These are phyloP conservation scores for Thermophis baileyi DNA, from an alignment of 2,113 vertebrate species.

Conservation along the genomic window DNA sequence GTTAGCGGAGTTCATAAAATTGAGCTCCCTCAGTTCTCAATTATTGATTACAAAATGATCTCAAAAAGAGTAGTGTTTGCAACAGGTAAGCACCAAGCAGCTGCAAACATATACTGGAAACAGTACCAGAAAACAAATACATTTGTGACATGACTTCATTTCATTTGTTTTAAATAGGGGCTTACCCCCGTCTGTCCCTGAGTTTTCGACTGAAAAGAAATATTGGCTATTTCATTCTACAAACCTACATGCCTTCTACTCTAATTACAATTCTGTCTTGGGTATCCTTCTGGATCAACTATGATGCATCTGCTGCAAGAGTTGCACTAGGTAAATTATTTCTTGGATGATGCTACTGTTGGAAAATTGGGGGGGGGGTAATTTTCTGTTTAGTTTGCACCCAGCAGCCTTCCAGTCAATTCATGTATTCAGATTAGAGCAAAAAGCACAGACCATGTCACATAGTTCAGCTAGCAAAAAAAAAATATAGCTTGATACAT, in stretches of 20 bases:
- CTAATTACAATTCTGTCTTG: slow-evolving; percentile 87
- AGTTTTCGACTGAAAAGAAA: slow-evolving; percentile 90
- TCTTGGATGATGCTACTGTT: neutral
- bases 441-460: neutral
- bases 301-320: slow-evolving; percentile 91
- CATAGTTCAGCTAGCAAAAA: neutral
- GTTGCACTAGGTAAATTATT: slow-evolving; percentile 84
- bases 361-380: neutral
- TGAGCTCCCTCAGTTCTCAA: slow-evolving; percentile 90
- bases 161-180: slow-evolving; percentile 70
- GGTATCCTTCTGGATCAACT: slow-evolving; percentile 94
- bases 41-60: slow-evolving; percentile 89
- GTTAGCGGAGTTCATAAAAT: slow-evolving; percentile 92
- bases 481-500: neutral
- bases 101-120: neutral
- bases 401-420: neutral
- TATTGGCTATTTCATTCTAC: slow-evolving; percentile 90
- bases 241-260: slow-evolving; percentile 89
- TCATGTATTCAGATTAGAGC: neutral
- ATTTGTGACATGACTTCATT: slow-evolving; percentile 8
- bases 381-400: neutral
- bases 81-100: slow-evolving; percentile 75
- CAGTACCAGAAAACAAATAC: neutral
- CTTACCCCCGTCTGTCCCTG: slow-evolving; percentile 87
- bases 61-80: slow-evolving; percentile 91